Percentiles rank a stretch among this genome's conserved stretches.
Evolutionary conservation across 2,113 vertebrate genomes (phyloP).

Genomic region (Esox niger): DNA sequence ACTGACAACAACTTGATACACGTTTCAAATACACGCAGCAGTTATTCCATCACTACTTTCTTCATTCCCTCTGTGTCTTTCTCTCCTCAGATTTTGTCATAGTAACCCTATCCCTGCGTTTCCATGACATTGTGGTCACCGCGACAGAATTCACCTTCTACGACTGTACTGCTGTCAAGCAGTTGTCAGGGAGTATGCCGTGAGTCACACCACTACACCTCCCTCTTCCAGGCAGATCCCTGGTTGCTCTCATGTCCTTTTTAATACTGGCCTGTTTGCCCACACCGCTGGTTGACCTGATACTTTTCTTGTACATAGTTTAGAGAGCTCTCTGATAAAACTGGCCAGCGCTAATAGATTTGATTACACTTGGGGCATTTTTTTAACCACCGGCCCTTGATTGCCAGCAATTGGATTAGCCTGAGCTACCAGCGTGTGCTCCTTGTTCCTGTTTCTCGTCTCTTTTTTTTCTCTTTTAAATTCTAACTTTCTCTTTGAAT

Average conservation of each 20-base stretch:
- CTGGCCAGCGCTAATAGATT: constrained; percentile 4
- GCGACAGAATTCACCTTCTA: constrained; percentile 85
- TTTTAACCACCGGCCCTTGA: constrained; percentile 20
- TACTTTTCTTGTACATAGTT: background rate
- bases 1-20: no score
- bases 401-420: constrained; percentile 22
- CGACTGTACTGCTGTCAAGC: constrained; percentile 85
- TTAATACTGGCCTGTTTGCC: background rate
- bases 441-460: background rate
- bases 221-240: background rate
- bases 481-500: background rate
- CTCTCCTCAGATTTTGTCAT: constrained; percentile 81
- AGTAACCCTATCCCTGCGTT: constrained; percentile 82
- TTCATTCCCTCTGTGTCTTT: constrained; percentile 1
- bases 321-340: constrained; percentile 18
- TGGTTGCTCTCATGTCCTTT: background rate
- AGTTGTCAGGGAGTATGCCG: constrained; percentile 84
- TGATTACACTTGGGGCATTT: constrained; percentile 31
- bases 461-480: background rate
- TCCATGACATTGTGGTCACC: constrained; percentile 79
- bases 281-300: background rate
- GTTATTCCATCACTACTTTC: background rate
- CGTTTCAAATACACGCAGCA: no score
- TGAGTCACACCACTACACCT: constrained; percentile 68
- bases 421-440: background rate